Base-by-base conservation (phyloP, 1,140 invertebrate species). In the Telenomus remus region DNA sequence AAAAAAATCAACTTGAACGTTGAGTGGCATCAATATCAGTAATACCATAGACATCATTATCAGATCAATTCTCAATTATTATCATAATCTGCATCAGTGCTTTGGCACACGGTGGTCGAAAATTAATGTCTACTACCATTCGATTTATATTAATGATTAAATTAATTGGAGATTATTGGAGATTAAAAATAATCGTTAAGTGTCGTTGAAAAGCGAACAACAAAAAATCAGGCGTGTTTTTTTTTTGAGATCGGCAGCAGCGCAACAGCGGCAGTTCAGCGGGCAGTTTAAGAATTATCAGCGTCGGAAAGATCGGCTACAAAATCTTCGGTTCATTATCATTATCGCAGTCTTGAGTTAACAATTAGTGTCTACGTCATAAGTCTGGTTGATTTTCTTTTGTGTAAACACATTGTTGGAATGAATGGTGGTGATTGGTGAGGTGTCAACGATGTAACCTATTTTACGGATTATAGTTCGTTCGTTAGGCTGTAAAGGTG, bases 221-320 rank as follows among this genome's bases (percentile, higher is more conserved):
- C 69, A 48, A 69, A 27, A 27, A 3, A 27, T 27, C 47, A 75
- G 71, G 70, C 70, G 57, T 12, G 42, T 14, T n/a, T n/a, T n/a
- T n/a, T n/a, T n/a, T n/a, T 54, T 57, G 42, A 66, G 79, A 75
- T 80, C 78, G 75, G 76, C 71, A 71, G 79, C 72, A 80, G 70
- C 72, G 70, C 75, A 76, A 76, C 72, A 78, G 53, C 70, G 72
- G 72, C 72, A 50, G 61, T 69, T 39, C 69, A 82, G 75, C 70
- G 39, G 72, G 76, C 80, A 81, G 74, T 76, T 56, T 11, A 27
- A 27, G 6, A 27, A 27, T 27, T 27, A 66, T 59, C 74, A 76
- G 74, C 74, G 59, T 46, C 74, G 63, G 19, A 84, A 84, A 79
- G 69, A 78, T 78, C 75, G 68, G 69, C 79, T 80, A 81, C 80